Conservation (phyloP, 1,140 invertebrate genomes). For the Samia ricini region DNA sequence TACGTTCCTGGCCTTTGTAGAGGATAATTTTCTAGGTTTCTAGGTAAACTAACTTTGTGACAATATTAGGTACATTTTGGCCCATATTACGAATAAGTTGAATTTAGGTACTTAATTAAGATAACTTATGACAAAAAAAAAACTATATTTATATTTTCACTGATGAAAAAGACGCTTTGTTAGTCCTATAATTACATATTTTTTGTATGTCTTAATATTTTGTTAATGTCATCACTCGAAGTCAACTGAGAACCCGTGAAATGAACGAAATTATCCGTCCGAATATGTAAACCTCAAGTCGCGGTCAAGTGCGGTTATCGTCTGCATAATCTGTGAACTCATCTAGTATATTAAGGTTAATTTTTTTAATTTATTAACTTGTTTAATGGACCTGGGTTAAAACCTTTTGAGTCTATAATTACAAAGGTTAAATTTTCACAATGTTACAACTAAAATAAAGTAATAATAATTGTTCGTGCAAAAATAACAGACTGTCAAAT, state of each 20-base stretch:
- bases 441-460: no score
- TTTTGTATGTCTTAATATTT: slow-evolving; percentile 2
- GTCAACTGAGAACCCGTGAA: slow-evolving; percentile 23
- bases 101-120: neutral
- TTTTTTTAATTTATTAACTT: no score
- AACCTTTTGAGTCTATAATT: no score
- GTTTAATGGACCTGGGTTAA: no score
- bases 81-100: neutral
- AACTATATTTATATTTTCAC: neutral
- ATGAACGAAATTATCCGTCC: slow-evolving; percentile 71
- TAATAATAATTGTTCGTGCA: neutral
- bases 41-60: neutral
- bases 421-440: no score
- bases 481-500: neutral
- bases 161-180: slow-evolving; percentile 2
- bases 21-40: no score
- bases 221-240: neutral
- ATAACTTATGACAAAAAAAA: neutral
- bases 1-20: no score
- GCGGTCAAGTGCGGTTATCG: slow-evolving; percentile 3
- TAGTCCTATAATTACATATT: slow-evolving; percentile 1
- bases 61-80: neutral
- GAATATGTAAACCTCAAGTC: slow-evolving; percentile 55
- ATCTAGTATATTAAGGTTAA: neutral
- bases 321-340: neutral